Conservation (phyloP, 2,113 vertebrate species). For the Uria aalge region DNA sequence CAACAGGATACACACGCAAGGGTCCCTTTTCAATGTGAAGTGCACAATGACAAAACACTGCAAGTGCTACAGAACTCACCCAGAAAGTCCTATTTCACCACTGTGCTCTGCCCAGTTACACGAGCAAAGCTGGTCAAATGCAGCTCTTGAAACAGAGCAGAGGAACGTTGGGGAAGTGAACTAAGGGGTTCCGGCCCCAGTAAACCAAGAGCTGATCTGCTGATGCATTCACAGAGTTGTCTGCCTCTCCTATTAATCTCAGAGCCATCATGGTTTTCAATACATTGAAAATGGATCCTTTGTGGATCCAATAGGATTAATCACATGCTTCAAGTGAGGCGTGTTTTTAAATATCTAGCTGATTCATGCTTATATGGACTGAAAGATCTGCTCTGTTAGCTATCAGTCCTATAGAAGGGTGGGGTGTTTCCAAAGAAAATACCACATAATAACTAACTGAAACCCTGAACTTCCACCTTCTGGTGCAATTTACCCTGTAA, state of each 20-base stretch:
- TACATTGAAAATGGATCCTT: neutral
- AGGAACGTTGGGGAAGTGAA: neutral
- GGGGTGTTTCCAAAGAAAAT: neutral
- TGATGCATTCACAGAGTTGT: neutral
- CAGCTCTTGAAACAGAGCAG: neutral
- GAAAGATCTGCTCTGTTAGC: neutral
- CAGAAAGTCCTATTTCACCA: neutral
- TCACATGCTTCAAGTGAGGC: neutral
- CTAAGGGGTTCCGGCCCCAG: neutral
- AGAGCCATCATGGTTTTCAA: neutral
- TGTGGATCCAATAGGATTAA: neutral
- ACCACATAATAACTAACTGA: neutral
- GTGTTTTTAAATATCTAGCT: neutral
- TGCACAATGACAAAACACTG: neutral
- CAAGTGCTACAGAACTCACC: neutral
- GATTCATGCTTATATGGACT: neutral
- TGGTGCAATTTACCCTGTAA: neutral
- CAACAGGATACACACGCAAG: neutral
- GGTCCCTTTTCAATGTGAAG: neutral
- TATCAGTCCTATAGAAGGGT: neutral
- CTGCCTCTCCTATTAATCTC: neutral
- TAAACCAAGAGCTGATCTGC: neutral
- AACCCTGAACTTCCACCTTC: slow-evolving; percentile 8
- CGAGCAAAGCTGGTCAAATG: neutral
- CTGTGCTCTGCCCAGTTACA: neutral